These are phyloP conservation scores for Perognathus longimembris DNA, from an alignment of 2,113 vertebrate genomes.

Conservation along the genomic window DNA sequence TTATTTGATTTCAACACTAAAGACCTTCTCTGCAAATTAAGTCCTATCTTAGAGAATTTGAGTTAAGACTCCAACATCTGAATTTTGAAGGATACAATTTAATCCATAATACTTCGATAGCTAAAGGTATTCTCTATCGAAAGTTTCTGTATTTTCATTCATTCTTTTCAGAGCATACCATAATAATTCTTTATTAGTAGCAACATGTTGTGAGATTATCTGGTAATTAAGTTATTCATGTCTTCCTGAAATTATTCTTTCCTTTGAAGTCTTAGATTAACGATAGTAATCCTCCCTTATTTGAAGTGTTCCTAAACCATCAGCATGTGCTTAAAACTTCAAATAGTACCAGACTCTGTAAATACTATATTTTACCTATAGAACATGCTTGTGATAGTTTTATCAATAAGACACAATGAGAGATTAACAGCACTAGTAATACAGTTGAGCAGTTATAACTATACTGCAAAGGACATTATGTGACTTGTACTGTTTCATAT, in stretches of 20 bases:
- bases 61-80: not conserved
- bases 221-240: not conserved
- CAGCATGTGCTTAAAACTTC: not conserved
- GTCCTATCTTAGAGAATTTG: not conserved
- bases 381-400: not conserved
- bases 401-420: no score
- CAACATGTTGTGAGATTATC: not conserved
- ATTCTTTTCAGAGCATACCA: not conserved
- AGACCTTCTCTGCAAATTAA: not conserved
- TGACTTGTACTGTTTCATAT: not conserved
- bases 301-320: not conserved
- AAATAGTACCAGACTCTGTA: not conserved
- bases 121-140: not conserved
- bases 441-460: no score
- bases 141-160: not conserved
- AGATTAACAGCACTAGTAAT: no score
- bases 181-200: not conserved
- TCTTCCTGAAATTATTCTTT: conserved; percentile 17
- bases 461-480: not conserved
- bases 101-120: not conserved
- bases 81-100: not conserved
- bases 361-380: not conserved
- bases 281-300: not conserved
- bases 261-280: not conserved
- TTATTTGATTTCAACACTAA: not conserved